Evolutionary conservation across 2,888 invertebrate genomes (phyloP), one percentile per base, ranked within the genome.

Genomic region (Suillia variegata): DNA sequence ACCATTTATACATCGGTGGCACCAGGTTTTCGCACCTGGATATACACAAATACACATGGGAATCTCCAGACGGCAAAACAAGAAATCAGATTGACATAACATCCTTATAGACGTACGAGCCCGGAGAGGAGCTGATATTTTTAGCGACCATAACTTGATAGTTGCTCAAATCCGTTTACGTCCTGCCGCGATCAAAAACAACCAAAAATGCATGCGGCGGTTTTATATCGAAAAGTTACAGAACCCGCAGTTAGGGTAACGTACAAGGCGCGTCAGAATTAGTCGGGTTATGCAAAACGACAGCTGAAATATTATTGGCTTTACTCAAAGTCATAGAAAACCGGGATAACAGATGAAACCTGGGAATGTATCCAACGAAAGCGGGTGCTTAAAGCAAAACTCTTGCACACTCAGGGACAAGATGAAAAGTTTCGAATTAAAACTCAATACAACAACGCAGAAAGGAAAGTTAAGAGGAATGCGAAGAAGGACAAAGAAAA

Each of bases 11-110:
- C 2, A 50, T 50, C 21, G 50, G 50, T 21, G 21, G 18, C n/a
- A 50, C 50, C 5, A n/a, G 21, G 2, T 6, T 50, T 21, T 22
- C 50, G 2, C 50, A 50, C 10, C 15, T 22, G 20, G n/a, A 8
- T 1, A 21, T 50, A 50, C 50, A 50, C 4, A 50, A 50, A 50
- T 50, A 50, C 10, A 20, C 50, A 3, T 50, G 50, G 50, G 21
- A 2, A n/a, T 21, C 50, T n/a, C 50, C 50, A 5, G 50, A 20
- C 8, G 4, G 2, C 24, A 20, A n/a, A 50, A 20, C 50, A 50
- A 3, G 20, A 50, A 50, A 21, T 3, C 50, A 50, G 17, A 31
- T 24, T 15, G 31, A n/a, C n/a, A 26, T 20, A 22, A 52, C 17
- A 15, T 52, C 13, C 17, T 15, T 13, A 52, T 33, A 52, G 15